Conservation (phyloP, 2,797 vertebrate genomes). For the Semaprochilodus insignis region DNA sequence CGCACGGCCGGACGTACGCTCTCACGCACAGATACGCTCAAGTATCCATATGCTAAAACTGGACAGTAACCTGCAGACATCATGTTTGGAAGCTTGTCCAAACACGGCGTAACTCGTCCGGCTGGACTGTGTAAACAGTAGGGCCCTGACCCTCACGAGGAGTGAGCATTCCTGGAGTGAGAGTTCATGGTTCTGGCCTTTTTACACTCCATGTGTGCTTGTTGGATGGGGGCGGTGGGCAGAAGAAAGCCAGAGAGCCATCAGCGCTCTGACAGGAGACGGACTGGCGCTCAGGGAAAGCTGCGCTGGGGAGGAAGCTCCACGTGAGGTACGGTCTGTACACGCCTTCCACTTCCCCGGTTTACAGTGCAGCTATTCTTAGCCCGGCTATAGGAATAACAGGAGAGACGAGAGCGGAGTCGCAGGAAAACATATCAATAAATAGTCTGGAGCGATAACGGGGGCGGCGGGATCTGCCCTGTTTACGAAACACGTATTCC, state of each 20-base stretch:
- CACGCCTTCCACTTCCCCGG: conserved; percentile 13
- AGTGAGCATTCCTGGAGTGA: conserved; percentile 72
- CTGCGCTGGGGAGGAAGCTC: conserved; percentile 39
- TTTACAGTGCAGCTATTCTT: conserved; percentile 50
- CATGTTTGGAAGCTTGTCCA: conserved; percentile 82
- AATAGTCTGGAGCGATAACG: conserved; percentile 1
- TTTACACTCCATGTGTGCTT: conserved; percentile 14
- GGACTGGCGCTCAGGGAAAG: conserved; percentile 51
- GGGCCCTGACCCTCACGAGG: conserved; percentile 73
- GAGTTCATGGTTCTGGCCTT: conserved; percentile 69
- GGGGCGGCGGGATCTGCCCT: neutral
- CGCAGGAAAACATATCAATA: conserved; percentile 41
- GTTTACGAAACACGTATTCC: conserved; percentile 16
- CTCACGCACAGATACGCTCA: neutral
- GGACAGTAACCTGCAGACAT: conserved; percentile 66
- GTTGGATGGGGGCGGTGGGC: conserved; percentile 14
- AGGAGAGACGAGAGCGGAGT: conserved; percentile 18
- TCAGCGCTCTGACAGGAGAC: conserved; percentile 54
- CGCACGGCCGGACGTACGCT: no score
- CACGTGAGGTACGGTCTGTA: conserved; percentile 3
- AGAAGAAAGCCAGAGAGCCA: conserved; percentile 54
- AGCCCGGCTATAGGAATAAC: conserved; percentile 33
- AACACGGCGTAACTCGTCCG: conserved; percentile 77
- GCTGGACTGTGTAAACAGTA: conserved; percentile 81
- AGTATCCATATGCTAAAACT: conserved; percentile 22